Conservation (phyloP, 2,797 vertebrate genomes). For the Buphagus erythrorhynchus region DNA sequence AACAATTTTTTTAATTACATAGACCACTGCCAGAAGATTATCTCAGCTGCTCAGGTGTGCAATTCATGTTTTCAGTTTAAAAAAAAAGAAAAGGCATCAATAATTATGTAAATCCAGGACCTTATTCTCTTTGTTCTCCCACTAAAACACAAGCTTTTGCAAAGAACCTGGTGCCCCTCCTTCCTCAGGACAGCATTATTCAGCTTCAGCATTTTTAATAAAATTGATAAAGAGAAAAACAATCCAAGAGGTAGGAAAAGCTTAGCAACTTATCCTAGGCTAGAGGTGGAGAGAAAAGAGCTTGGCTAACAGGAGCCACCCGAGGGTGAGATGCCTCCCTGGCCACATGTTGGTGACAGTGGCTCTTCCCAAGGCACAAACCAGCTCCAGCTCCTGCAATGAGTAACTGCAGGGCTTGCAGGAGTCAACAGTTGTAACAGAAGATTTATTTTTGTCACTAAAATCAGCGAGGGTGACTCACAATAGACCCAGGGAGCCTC, state of each 20-base stretch:
- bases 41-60: background rate
- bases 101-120: background rate
- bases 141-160: background rate
- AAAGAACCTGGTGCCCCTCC: background rate
- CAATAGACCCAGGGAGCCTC: background rate
- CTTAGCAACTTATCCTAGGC: background rate
- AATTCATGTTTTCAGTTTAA: background rate
- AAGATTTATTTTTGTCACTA: background rate
- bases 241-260: background rate
- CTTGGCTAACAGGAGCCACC: background rate
- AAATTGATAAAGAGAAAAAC: background rate
- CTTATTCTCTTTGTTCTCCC: background rate
- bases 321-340: background rate
- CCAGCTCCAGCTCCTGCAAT: background rate
- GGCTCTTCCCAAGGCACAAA: background rate
- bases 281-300: background rate
- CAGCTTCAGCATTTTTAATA: background rate
- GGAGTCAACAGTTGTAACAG: background rate
- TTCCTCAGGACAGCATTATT: background rate
- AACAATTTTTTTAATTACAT: background rate
- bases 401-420: background rate
- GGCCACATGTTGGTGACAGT: background rate
- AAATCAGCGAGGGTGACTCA: slow-evolving; percentile 34
- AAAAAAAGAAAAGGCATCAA: background rate
- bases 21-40: background rate